Base-by-base conservation (phyloP, 2,888 invertebrate genomes). In the Drosophila mettleri region DNA sequence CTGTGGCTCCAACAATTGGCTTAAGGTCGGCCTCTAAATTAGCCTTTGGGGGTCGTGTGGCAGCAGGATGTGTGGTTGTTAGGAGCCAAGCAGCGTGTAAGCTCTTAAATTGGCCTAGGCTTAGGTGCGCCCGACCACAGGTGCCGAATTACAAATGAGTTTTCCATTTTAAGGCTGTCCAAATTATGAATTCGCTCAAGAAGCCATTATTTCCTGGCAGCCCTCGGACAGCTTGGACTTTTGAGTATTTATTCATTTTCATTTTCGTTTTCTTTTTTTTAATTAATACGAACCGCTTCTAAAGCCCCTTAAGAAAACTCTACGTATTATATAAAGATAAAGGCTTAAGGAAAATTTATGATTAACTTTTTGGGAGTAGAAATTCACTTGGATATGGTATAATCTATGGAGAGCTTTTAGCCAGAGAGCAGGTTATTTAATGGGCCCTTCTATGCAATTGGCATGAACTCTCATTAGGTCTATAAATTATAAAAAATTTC, bases 11-110 rank as follows among this genome's bases (percentile, higher is more conserved):
- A 20, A 48, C 48, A 57, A 49, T 57, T 38, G 57, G 20, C 49
- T 43, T 36, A 16, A 52, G 53, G 60, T n/a, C 33, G 27, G 27
- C 43, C 18, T 53, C 43, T 36, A 31, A 60, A 60, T 60, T 60
- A 60, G 60, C 33, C 54, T 33, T 10, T 16, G 54, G 18, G 53
- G 41, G 43, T 3, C 38, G 1, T 0, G 12, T 12, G 54, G 24
- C 33, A 14, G 12, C 54, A 16, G 54, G 43, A 14, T 33, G 33
- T 31, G 24, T 24, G 22, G 7, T 22, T 41, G 54, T 24, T 31
- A 16, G 29, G 1, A 39, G 18, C 52, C 52, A 52, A 20, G 9
- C 24, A 18, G 24, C 43, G 43, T 33, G 54, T 43, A 16, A 41
- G 54, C 54, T n/a, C 33, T 33, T 34, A 43, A 54, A 54, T 54